phyloP scores from a whole-genome alignment of 2,888 invertebrate genomes.

The Diarsia dahlii region DNA sequence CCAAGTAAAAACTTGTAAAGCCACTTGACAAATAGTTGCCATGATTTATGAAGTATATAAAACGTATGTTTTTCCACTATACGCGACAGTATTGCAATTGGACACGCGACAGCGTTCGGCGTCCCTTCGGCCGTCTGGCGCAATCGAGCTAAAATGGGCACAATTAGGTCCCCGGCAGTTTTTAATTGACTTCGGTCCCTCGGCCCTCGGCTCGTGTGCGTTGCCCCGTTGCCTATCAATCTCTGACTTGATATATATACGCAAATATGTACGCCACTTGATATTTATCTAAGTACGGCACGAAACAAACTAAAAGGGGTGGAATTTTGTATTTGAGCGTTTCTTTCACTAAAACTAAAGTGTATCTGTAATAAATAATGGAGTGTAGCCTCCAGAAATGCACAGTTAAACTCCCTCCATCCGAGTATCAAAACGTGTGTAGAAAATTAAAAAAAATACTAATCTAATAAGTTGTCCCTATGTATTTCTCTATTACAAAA shows the following conservation, averaged over 20 bases:
- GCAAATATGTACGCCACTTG: constrained; percentile 31
- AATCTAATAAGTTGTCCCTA: too few relatives aligned
- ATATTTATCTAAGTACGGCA: constrained; percentile 21
- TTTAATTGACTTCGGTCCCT: constrained; percentile 85
- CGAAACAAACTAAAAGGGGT: constrained; percentile 17
- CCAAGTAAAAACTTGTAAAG: constrained; percentile 32
- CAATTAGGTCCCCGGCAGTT: constrained; percentile 83
- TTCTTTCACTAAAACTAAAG: too few relatives aligned
- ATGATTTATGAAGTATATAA: constrained; percentile 31
- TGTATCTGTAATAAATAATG: background rate
- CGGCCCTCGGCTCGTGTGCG: constrained; percentile 68
- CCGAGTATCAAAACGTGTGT: too few relatives aligned
- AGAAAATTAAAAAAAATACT: too few relatives aligned
- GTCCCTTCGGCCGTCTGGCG: constrained; percentile 72
- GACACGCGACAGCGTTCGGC: constrained; percentile 65
- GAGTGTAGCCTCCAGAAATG: background rate
- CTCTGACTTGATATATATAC: constrained; percentile 55
- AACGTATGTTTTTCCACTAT: constrained; percentile 45
- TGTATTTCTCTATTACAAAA: too few relatives aligned
- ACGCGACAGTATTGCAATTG: constrained; percentile 67
- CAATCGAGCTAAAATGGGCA: constrained; percentile 83
- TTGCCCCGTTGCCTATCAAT: constrained; percentile 68
- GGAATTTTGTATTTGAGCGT: background rate
- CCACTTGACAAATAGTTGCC: constrained; percentile 40
- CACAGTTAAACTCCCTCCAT: too few relatives aligned